Evolutionary conservation across 2,113 vertebrate species (phyloP), one percentile per base, ranked within the genome.

Genomic region (Seriola dumerili): DNA sequence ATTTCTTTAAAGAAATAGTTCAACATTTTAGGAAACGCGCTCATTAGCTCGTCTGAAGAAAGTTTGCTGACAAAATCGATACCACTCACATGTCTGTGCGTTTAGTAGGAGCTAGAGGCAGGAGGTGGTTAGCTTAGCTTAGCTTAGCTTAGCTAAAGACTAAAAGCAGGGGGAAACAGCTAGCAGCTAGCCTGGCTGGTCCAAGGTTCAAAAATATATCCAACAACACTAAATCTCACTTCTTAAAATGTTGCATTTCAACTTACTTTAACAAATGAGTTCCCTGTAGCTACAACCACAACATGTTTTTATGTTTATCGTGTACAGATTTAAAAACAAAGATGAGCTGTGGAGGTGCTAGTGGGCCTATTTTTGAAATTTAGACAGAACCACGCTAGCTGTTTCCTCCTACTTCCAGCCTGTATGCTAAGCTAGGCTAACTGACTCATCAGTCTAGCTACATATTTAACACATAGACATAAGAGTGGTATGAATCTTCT

Each of bases 61-160:
- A n/a, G 17, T 50, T 34, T 7, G 72, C 23, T 17, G 19, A 57
- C 0, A 25, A 19, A 9, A 36, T 38, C 9, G 2, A 62, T 61
- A 3, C 4, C 5, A 69, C 9, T 8, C 3, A 8, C 32, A 17
- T 32, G 61, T 46, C 40, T 73, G 29, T 34, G 34, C 8, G 4
- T 55, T 52, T n/a, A 16, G 46, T 48, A n/a, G 50, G 8, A 65
- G 59, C 36, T 4, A 58, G 52, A 23, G 34, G 59, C 44, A 62
- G 40, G 36, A 57, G 29, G 36, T 5, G 1, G 57, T 71, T 76
- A 70, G 72, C 55, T 10, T 42, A 42, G 38, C 38, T 8, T 38
- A 38, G 38, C 44, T 46, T 75, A 69, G 57, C 64, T 67, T 42
- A 75, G 48, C 50, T 19, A 59, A 12, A 13, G n/a, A 40, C 36